These are phyloP conservation scores for Bungarus multicinctus DNA, from an alignment of 2,113 vertebrate species.

Conservation along the genomic window DNA sequence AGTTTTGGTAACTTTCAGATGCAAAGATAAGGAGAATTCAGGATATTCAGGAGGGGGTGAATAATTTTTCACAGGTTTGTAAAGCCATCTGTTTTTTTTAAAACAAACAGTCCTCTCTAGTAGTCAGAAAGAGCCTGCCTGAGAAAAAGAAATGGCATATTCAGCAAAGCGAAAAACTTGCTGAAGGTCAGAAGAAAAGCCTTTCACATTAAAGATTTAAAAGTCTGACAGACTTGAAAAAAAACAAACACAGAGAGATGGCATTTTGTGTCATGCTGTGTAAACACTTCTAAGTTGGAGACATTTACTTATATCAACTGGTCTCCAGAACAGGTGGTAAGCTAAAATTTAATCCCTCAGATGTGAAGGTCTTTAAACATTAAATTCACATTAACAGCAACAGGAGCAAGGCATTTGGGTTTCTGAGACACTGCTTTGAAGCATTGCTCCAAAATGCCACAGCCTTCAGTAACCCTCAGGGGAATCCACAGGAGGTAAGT, in stretches of 20 bases:
- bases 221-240: slow-evolving; percentile 29
- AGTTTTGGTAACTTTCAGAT: neutral
- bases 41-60: neutral
- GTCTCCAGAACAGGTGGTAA: neutral
- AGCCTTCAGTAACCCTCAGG: neutral
- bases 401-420: neutral
- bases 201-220: slow-evolving; percentile 51
- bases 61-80: neutral
- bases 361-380: slow-evolving; percentile 5
- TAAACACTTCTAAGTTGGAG: slow-evolving; percentile 41
- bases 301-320: slow-evolving; percentile 6
- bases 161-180: slow-evolving; percentile 2
- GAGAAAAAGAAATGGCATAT: slow-evolving; percentile 28
- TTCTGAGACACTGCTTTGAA: neutral
- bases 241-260: slow-evolving; percentile 40
- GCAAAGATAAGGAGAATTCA: neutral
- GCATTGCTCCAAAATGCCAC: neutral
- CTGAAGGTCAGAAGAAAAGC: slow-evolving; percentile 33
- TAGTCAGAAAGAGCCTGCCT: slow-evolving; percentile 6
- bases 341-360: slow-evolving; percentile 27
- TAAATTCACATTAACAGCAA: neutral
- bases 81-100: neutral
- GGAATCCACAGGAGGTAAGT: neutral
- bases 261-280: slow-evolving; percentile 37
- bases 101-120: slow-evolving; percentile 24